Evolutionary conservation across 2,888 invertebrate genomes (phyloP).

Genomic region (Patella caerulea): DNA sequence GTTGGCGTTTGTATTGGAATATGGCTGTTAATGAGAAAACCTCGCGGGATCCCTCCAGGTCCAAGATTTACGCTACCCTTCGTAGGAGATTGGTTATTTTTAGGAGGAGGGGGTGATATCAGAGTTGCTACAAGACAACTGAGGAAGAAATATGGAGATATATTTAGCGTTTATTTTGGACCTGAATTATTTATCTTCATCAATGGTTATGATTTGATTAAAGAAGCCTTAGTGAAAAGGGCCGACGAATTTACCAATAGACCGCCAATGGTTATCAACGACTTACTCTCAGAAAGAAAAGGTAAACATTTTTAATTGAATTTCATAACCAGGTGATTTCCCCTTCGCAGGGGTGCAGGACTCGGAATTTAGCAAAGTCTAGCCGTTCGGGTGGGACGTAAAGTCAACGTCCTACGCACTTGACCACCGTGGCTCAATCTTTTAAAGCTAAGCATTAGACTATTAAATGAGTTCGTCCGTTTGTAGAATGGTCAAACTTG

Average conservation of each 20-base stretch:
- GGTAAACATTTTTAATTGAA: no score
- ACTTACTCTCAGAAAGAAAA: no score
- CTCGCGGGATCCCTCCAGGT: constrained; percentile 16
- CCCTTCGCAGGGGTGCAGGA: no score
- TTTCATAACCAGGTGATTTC: no score
- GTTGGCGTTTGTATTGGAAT: background rate
- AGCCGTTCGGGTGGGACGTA: no score
- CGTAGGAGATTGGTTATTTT: background rate
- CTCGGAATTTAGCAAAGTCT: no score
- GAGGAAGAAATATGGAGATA: constrained; percentile 44
- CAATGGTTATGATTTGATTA: constrained; percentile 42
- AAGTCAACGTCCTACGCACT: no score
- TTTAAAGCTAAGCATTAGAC: no score
- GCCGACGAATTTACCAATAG: constrained; percentile 41
- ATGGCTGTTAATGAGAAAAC: constrained; percentile 2
- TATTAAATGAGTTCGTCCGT: no score
- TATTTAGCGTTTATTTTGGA: constrained; percentile 45
- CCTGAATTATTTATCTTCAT: constrained; percentile 41
- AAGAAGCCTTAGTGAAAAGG: constrained; percentile 44
- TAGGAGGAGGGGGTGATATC: constrained; percentile 13
- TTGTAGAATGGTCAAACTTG: no score
- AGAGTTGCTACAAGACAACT: constrained; percentile 34
- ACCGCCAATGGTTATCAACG: constrained; percentile 35
- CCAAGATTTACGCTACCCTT: constrained; percentile 15
- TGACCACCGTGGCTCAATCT: no score